These are phyloP conservation scores for Dynastes maya DNA, from an alignment of 2,888 invertebrate genomes.

Conservation along the genomic window DNA sequence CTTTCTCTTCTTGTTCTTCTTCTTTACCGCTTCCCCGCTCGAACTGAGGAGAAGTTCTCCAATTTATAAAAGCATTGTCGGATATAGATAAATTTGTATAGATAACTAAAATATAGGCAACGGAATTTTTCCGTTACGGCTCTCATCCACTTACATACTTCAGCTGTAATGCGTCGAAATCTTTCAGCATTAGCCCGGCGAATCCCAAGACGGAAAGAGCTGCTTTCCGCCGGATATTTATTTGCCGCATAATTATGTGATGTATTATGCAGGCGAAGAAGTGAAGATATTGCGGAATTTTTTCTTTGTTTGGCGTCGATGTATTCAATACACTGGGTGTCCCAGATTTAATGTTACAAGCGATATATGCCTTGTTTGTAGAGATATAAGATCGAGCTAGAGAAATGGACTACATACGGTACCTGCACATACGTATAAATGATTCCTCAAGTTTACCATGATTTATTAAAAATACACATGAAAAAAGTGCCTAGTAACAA, in stretches of 20 bases:
- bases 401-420: no score
- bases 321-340: no score
- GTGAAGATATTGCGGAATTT: neutral
- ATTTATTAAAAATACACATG: no score
- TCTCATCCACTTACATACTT: constrained; percentile 5
- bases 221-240: neutral
- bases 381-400: no score
- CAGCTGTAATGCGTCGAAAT: constrained; percentile 4
- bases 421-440: no score
- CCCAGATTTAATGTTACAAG: no score
- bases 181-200: constrained; percentile 15
- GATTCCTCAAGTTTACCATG: no score
- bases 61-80: constrained; percentile 42
- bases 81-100: constrained; percentile 42
- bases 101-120: constrained; percentile 29
- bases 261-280: neutral
- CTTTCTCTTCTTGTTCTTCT: neutral
- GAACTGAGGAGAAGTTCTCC: constrained; percentile 36
- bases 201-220: neutral
- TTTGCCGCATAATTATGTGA: constrained; percentile 12
- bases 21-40: neutral
- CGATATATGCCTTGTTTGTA: no score
- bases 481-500: no score
- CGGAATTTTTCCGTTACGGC: constrained; percentile 16
- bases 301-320: neutral